These are phyloP conservation scores for Xanthia togata DNA, from an alignment of 2,888 invertebrate genomes.

Conservation along the genomic window DNA sequence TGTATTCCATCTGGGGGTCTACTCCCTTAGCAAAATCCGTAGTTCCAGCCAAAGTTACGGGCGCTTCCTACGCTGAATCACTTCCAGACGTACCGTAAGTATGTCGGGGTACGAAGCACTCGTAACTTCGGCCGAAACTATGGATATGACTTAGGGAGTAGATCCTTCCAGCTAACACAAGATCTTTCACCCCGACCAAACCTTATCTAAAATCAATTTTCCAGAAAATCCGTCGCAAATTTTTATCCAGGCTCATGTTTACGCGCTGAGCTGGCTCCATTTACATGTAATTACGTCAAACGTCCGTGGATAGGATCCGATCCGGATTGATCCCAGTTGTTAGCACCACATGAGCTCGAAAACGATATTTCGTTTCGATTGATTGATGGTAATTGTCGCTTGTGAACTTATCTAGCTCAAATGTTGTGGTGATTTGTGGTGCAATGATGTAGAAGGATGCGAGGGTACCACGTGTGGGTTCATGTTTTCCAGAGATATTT, in stretches of 20 bases:
- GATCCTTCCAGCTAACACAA: background rate
- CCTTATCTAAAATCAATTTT: background rate
- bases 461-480: background rate
- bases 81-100: too few relatives aligned
- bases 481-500: background rate
- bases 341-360: slow-evolving; percentile 43
- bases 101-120: too few relatives aligned
- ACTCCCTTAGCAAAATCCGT: too few relatives aligned
- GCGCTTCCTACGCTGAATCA: too few relatives aligned
- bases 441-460: slow-evolving; percentile 4
- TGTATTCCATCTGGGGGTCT: background rate
- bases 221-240: background rate
- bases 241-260: slow-evolving; percentile 3
- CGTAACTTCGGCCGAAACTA: too few relatives aligned
- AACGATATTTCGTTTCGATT: slow-evolving; percentile 56
- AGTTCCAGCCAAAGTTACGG: too few relatives aligned
- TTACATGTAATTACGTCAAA: slow-evolving; percentile 51
- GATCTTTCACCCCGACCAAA: background rate
- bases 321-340: slow-evolving; percentile 55
- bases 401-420: slow-evolving; percentile 37
- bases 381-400: slow-evolving; percentile 34
- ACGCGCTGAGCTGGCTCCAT: slow-evolving; percentile 17
- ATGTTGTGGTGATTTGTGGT: slow-evolving; percentile 22
- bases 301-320: slow-evolving; percentile 30
- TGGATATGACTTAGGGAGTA: too few relatives aligned